phyloP scores from a whole-genome alignment of 2,888 invertebrate species.

The Drosophila affinis region DNA sequence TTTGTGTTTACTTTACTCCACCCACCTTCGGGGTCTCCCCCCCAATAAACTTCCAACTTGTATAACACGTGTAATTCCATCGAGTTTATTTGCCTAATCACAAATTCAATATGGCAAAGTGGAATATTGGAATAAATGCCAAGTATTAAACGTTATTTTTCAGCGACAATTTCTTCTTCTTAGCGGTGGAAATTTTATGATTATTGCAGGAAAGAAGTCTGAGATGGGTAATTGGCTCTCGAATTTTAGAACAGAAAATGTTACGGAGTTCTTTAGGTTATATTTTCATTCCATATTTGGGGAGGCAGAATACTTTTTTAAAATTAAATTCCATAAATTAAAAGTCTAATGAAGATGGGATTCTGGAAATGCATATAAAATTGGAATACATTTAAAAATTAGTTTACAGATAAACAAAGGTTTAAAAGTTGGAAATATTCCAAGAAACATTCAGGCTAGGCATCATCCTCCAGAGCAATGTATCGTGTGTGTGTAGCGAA shows the following conservation, averaged over 20 bases:
- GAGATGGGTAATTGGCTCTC: constrained; percentile 57
- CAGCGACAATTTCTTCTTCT: constrained; percentile 44
- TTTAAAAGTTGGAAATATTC: no score
- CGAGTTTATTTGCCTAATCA: constrained; percentile 78
- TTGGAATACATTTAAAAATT: background rate
- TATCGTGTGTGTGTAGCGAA: no score
- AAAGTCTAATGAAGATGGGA: background rate
- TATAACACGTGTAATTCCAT: constrained; percentile 67
- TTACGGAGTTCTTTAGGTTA: background rate
- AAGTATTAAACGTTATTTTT: constrained; percentile 50
- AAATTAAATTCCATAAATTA: background rate
- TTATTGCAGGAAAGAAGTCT: constrained; percentile 38
- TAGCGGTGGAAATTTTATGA: constrained; percentile 36
- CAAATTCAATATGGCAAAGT: constrained; percentile 78
- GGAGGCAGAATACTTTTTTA: background rate
- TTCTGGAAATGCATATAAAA: background rate
- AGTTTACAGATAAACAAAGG: background rate
- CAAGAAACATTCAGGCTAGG: no score
- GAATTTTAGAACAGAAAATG: constrained; percentile 59
- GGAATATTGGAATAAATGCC: constrained; percentile 71
- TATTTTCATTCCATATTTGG: background rate
- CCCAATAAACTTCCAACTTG: constrained; percentile 60
- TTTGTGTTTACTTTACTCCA: constrained; percentile 30
- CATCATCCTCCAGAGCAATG: no score
- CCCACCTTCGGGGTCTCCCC: no score